Evolutionary conservation across 2,797 vertebrate species (phyloP), one percentile per base, ranked within the genome.

Genomic region (Sciaenops ocellatus): DNA sequence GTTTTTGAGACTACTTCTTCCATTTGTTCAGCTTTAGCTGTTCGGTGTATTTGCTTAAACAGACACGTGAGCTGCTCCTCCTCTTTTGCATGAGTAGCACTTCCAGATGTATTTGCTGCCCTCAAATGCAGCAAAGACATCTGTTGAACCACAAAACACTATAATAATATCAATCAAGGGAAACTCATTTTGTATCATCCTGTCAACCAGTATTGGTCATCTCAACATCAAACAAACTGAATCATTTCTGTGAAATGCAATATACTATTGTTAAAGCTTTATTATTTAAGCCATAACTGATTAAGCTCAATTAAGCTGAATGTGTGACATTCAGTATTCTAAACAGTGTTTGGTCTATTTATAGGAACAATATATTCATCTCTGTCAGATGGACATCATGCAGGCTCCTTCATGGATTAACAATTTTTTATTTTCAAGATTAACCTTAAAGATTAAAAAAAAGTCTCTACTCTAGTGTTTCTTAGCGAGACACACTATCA

Each of bases 391-490:
- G 3, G 51, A 46, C 28, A 5, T 64, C 17, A 60, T 8, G 1
- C 55, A 13, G 28, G 17, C 56, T 5, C 30, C 51, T 24, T 69
- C 52, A 64, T 78, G 34, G 24, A 69, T 76, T 67, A 51, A 73
- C 77, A 28, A 17, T 50, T 64, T 44, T 50, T n/a, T n/a, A 57
- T 55, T 28, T 62, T 83, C n/a, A 42, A 10, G 44, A 46, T 79
- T 73, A 64, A 61, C 52, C 8, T 38, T 38, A 38, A 38, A 38
- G 9, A 9, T 6, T 7, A 7, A 38, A 38, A 38, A 38, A 34
- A 38, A 18, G 1, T 52, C 52, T 61, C 54, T 8, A 22, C 20
- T 67, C 48, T 13, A 24, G 57, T 78, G 26, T 62, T 65, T 54
- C 55, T 55, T 38, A 47, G 52, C 13, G 1, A 67, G 47, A 56